Conservation (phyloP, 2,113 vertebrate genomes). For the Chlorodrepanis virens region DNA sequence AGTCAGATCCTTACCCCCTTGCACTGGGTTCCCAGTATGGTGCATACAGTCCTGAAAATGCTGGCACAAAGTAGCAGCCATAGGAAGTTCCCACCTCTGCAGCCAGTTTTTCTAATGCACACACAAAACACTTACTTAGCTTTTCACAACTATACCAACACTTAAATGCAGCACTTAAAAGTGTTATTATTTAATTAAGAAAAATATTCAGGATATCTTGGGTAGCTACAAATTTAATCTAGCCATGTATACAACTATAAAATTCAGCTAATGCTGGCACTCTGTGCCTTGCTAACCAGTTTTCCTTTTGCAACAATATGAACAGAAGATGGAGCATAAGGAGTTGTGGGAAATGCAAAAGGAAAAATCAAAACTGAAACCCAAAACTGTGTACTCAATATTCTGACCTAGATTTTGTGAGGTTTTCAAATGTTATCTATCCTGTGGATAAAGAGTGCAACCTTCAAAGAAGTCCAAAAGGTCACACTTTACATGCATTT, state of each 20-base stretch:
- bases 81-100: conserved; percentile 89
- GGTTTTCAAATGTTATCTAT: background rate
- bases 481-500: background rate
- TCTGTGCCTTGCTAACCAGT: background rate
- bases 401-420: background rate
- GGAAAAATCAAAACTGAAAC: background rate
- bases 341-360: background rate
- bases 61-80: conserved; percentile 97
- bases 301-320: background rate
- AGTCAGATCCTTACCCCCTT: conserved; percentile 83
- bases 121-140: conserved; percentile 26
- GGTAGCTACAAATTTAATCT: background rate
- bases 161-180: background rate
- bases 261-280: background rate
- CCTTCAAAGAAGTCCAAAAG: conserved; percentile 5
- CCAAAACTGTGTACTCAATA: background rate
- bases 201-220: background rate
- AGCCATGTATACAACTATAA: background rate
- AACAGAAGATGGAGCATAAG: background rate
- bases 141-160: background rate
- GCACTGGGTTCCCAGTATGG: conserved; percentile 98
- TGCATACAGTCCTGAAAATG: conserved; percentile 96
- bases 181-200: background rate
- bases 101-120: conserved; percentile 86
- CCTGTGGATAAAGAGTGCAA: background rate